phyloP scores from a whole-genome alignment of 1,140 invertebrate species.

The Aphidius gifuensis region DNA sequence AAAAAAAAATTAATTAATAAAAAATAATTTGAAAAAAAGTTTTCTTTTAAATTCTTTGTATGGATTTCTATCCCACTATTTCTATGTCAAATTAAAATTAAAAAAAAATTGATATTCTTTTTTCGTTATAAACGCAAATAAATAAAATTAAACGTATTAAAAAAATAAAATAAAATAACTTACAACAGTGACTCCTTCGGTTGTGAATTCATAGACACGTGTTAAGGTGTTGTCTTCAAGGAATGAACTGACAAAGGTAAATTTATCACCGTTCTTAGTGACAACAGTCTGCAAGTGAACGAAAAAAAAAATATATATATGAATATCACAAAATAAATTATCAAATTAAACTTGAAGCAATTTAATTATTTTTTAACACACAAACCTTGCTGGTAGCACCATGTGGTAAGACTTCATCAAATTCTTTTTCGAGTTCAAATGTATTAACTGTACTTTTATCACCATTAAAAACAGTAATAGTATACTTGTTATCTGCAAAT shows the following conservation, averaged over 20 bases:
- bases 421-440: too few species aligned
- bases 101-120: too few species aligned
- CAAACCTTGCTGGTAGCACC: too few species aligned
- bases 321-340: background rate
- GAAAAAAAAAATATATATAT: background rate
- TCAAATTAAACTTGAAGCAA: slow-evolving; percentile 21
- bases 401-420: too few species aligned
- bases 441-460: too few species aligned
- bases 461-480: too few species aligned
- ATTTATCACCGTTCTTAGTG: slow-evolving; percentile 40
- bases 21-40: background rate
- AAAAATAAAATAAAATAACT: slow-evolving; percentile 25
- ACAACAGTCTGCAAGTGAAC: slow-evolving; percentile 41
- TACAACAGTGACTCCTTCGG: slow-evolving; percentile 43
- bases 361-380: slow-evolving; percentile 9
- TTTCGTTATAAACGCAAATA: background rate
- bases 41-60: too few species aligned
- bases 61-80: too few species aligned
- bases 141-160: background rate
- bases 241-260: slow-evolving; percentile 39
- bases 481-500: too few species aligned
- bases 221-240: slow-evolving; percentile 33
- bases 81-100: too few species aligned
- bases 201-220: slow-evolving; percentile 45
- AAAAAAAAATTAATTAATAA: slow-evolving; percentile 14